Conservation (phyloP, 2,888 invertebrate genomes). For the Sericinus montela region DNA sequence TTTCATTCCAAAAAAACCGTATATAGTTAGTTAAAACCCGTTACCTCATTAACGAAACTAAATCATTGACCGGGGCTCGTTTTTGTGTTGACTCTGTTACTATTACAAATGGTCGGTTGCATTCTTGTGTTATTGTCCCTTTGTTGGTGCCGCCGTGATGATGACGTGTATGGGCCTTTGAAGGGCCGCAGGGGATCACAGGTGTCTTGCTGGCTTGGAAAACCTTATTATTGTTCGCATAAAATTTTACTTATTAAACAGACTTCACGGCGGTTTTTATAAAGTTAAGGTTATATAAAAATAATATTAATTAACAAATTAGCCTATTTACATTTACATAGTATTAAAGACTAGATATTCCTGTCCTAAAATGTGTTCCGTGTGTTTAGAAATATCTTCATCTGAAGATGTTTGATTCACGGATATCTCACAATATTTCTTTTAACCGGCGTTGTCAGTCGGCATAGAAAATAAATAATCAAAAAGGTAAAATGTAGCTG, state of each 20-base stretch:
- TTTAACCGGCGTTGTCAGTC: no score
- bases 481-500: no score
- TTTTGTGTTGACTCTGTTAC: conserved; percentile 25
- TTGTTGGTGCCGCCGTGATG: conserved; percentile 34
- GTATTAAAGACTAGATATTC: no score
- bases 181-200: conserved; percentile 23
- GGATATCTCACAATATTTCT: no score
- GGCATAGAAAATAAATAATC: no score
- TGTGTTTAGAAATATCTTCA: no score
- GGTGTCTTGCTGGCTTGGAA: conserved; percentile 18
- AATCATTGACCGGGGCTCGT: conserved; percentile 18
- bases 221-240: not conserved
- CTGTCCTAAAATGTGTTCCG: no score
- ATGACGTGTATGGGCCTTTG: conserved; percentile 30
- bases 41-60: conserved; percentile 20
- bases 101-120: conserved; percentile 23
- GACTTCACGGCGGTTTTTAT: not conserved
- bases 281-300: no score
- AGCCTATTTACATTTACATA: no score
- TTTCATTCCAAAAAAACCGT: conserved; percentile 8
- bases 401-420: no score
- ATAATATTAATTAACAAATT: no score
- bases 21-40: conserved; percentile 11
- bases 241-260: not conserved
- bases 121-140: conserved; percentile 30